phyloP scores from a whole-genome alignment of 2,888 invertebrate species.

The Pachliopta kotzebuea region DNA sequence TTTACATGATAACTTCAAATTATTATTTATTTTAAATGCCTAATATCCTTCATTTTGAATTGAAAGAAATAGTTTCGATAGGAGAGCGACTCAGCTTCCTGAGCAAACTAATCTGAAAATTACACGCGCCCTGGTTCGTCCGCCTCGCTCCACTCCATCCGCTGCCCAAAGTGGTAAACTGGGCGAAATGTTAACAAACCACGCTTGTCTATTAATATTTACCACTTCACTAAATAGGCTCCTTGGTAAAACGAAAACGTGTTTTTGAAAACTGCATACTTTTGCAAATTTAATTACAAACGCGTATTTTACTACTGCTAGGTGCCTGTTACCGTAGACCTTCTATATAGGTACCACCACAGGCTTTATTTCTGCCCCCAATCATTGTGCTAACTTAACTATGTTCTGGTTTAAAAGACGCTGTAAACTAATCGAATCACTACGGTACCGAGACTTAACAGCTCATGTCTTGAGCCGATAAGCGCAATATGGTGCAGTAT shows the following conservation, averaged over 20 bases:
- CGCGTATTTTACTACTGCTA: no score
- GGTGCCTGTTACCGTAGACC: no score
- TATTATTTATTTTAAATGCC: not conserved
- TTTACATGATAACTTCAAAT: no score
- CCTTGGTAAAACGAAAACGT: not conserved
- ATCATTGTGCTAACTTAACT: no score
- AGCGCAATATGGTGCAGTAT: no score
- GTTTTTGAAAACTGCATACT: not conserved
- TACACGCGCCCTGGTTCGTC: constrained; percentile 49
- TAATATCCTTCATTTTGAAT: not conserved
- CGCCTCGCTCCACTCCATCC: constrained; percentile 35
- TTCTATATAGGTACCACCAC: no score
- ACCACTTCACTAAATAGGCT: constrained; percentile 29
- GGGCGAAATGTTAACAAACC: constrained; percentile 56
- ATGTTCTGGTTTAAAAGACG: no score
- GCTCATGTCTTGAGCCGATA: no score
- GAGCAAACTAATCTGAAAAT: constrained; percentile 79
- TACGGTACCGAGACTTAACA: no score
- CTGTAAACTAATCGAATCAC: no score
- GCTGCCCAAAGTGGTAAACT: constrained; percentile 46
- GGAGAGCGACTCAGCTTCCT: constrained; percentile 56
- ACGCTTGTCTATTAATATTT: constrained; percentile 35
- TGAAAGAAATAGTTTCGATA: constrained; percentile 59
- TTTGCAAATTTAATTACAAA: not conserved
- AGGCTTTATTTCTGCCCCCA: no score